These are phyloP conservation scores for Phoxinus dragarum DNA, from an alignment of 2,797 vertebrate genomes.

Conservation along the genomic window DNA sequence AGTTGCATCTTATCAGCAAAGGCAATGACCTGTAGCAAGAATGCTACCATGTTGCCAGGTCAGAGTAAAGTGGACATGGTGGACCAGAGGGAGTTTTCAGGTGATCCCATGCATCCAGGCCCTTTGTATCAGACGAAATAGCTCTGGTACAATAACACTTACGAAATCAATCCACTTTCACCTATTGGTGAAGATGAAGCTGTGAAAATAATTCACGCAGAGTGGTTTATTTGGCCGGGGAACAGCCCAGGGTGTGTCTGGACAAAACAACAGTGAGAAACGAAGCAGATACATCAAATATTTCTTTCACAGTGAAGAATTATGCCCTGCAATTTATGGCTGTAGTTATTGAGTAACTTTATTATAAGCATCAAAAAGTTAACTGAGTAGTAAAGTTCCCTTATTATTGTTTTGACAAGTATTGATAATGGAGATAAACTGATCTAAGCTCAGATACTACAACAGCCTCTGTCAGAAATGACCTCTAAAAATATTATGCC, in stretches of 20 bases:
- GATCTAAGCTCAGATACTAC: conserved; percentile 24
- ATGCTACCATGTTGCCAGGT: conserved; percentile 56
- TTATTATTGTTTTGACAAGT: conserved; percentile 41
- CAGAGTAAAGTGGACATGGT: conserved; percentile 27
- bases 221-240: neutral
- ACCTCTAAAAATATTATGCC: conserved; percentile 5
- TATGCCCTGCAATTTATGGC: neutral
- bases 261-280: conserved; percentile 23
- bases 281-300: neutral
- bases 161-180: neutral
- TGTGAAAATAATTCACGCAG: conserved; percentile 1
- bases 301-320: neutral
- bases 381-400: conserved; percentile 60
- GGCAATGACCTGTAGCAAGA: conserved; percentile 59
- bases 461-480: neutral
- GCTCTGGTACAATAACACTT: conserved; percentile 11
- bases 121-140: conserved; percentile 1
- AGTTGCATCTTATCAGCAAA: conserved; percentile 60
- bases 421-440: conserved; percentile 22
- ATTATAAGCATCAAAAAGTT: conserved; percentile 67
- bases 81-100: neutral
- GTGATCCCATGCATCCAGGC: conserved; percentile 4
- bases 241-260: conserved; percentile 17
- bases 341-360: conserved; percentile 72
- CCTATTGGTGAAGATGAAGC: neutral